Percentiles rank a stretch among this genome's conserved stretches.
Evolutionary conservation across 2,888 invertebrate genomes (phyloP).

Genomic region (Phortica okadai): DNA sequence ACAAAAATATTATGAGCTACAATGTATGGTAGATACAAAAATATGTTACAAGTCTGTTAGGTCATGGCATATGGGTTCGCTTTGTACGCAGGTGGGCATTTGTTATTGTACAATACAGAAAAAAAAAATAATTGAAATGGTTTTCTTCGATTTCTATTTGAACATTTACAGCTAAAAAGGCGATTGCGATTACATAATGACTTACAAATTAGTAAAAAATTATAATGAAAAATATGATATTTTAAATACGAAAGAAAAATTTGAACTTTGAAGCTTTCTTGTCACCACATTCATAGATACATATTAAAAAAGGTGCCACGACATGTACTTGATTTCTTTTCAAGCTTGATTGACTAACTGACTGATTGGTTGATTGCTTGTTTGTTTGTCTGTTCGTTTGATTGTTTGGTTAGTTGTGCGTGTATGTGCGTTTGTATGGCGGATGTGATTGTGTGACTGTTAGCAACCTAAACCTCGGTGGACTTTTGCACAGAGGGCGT

Average conservation of each 20-base stretch:
- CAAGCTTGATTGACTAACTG: not conserved
- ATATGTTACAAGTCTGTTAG: not conserved
- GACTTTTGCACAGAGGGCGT: conserved; percentile 74
- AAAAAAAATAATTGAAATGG: not conserved
- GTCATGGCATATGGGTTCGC: conserved; percentile 15
- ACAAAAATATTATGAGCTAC: no score
- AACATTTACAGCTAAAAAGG: conserved; percentile 1
- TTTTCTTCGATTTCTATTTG: not conserved
- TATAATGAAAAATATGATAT: conserved; percentile 12
- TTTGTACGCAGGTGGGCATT: conserved; percentile 3
- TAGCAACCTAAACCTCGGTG: conserved; percentile 73
- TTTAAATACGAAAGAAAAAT: conserved; percentile 44
- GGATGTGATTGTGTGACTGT: conserved; percentile 36
- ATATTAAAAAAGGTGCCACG: conserved; percentile 35
- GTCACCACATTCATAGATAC: not conserved
- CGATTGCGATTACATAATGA: conserved; percentile 3
- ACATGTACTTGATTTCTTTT: not conserved
- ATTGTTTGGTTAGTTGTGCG: conserved; percentile 13
- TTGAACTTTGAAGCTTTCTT: conserved; percentile 66
- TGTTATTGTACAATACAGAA: not conserved
- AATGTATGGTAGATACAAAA: no score
- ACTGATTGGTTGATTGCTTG: not conserved
- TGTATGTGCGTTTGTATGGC: conserved; percentile 32
- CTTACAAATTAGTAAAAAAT: conserved; percentile 14
- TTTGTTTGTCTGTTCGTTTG: not conserved